Evolutionary conservation across 2,113 vertebrate species (phyloP), one percentile per base, ranked within the genome.

Genomic region (Mixornis gularis): DNA sequence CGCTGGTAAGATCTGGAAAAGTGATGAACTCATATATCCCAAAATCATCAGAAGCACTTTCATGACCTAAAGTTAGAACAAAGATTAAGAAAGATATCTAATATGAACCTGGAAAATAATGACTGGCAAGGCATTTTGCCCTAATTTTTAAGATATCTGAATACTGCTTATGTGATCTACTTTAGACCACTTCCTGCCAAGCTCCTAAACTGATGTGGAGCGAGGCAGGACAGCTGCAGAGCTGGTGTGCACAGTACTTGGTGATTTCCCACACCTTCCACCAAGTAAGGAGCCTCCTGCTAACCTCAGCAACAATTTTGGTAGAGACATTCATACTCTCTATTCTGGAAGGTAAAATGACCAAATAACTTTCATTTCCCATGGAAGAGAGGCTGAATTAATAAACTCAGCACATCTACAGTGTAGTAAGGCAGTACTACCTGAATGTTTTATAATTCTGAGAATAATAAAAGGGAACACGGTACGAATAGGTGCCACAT

Each of bases 21-120:
- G 98, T 95, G 46, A 99, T 98, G 96, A 99, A 99, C 96, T 99
- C 99, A 48, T 99, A 99, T 94, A 99, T 99, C 63, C 99, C 99
- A 91, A 99, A 99, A 96, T 99, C 99, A 96, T 99, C 98, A 16
- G 97, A 97, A 84, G 99, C 99, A 95, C 98, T 98, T 96, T 99
- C 98, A 60, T 99, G 99, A 92, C 99, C 99, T 99, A 92, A 81
- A 96, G 96, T 84, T 91, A 85, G 93, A 96, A 87, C 9, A 85
- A 80, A 84, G 8, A 59, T 68, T 15, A 40, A 76, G 85, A 82
- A 83, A 49, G 13, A 90, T 21, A 51, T 38, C 4, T 30, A 58
- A 34, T 8, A 51, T 8, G 15, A 72, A 81, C 22, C 11, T 29
- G 26, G 58, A 78, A 90, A 74, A 60, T 32, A 68, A 87, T 27